A percentile compares a stretch with the other conserved stretches of the same genome.
These are phyloP conservation scores for Onychomys torridus DNA, from an alignment of 2,797 vertebrate genomes.

Conservation along the genomic window DNA sequence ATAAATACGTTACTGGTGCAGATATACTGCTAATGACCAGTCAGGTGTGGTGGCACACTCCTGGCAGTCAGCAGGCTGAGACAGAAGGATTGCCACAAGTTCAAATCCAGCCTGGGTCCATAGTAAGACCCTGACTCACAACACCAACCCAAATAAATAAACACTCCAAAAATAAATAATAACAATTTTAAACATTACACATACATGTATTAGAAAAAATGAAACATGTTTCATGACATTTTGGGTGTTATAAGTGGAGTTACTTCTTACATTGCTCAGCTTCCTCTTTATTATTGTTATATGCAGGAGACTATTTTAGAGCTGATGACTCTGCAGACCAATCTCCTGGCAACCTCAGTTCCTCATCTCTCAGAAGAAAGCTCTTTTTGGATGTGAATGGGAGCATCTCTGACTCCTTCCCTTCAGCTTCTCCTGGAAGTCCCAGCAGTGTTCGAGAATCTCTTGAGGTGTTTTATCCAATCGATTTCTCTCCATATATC, in stretches of 20 bases:
- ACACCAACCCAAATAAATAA: not conserved
- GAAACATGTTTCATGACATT: not conserved
- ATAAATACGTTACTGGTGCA: not conserved
- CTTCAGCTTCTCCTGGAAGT: slow-evolving; percentile 90
- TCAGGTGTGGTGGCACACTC: not conserved
- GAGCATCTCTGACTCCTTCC: slow-evolving; percentile 92
- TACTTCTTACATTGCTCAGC: slow-evolving; percentile 12
- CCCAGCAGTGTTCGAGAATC: slow-evolving; percentile 71
- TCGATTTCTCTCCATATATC: slow-evolving; percentile 91
- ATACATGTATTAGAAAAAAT: not conserved
- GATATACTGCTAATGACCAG: not conserved
- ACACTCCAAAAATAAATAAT: slow-evolving; percentile 43
- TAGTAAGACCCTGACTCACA: not conserved
- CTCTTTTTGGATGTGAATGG: slow-evolving; percentile 96
- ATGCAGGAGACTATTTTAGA: slow-evolving; percentile 94
- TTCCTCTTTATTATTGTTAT: slow-evolving; percentile 47
- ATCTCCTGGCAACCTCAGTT: slow-evolving; percentile 96
- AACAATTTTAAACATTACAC: slow-evolving; percentile 36
- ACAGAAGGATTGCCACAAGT: not conserved
- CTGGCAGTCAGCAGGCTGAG: not conserved
- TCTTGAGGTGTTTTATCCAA: slow-evolving; percentile 87
- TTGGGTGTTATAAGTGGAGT: not conserved
- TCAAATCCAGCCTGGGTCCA: not conserved
- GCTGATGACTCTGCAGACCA: slow-evolving; percentile 92
- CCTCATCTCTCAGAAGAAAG: slow-evolving; percentile 96